Percentiles rank a stretch among this genome's conserved stretches.
Evolutionary conservation across 1,140 invertebrate genomes (phyloP).

Genomic region (Eubasilissa regina): DNA sequence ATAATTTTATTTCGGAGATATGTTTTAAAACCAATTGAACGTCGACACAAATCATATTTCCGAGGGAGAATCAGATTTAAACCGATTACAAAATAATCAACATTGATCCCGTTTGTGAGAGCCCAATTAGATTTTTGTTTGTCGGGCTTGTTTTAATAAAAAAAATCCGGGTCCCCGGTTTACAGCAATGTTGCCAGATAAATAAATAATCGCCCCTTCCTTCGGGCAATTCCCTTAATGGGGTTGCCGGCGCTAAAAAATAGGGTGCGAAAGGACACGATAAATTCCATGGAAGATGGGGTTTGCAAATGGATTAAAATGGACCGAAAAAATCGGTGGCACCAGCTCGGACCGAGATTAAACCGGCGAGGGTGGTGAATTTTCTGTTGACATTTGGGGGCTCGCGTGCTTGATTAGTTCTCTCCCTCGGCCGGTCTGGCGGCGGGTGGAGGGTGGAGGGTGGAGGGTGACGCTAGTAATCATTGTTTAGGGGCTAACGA

Average conservation of each 20-base stretch:
- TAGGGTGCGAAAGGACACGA: constrained; percentile 58
- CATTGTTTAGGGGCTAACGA: constrained; percentile 18
- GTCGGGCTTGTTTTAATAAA: constrained; percentile 40
- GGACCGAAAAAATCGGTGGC: constrained; percentile 53
- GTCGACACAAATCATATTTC: constrained; percentile 8
- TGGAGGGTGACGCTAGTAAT: neutral
- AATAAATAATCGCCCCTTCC: constrained; percentile 44
- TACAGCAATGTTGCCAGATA: constrained; percentile 34
- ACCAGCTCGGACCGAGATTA: constrained; percentile 37
- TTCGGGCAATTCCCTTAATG: constrained; percentile 58
- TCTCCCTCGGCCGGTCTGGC: neutral
- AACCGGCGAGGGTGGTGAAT: constrained; percentile 7
- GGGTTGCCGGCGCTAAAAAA: constrained; percentile 59
- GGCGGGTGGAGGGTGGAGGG: neutral
- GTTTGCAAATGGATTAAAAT: constrained; percentile 58
- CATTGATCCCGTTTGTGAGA: constrained; percentile 20
- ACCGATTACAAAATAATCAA: constrained; percentile 43
- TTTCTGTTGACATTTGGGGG: constrained; percentile 22
- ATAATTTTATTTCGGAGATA: no score
- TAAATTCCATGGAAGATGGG: constrained; percentile 53
- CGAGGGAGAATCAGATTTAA: constrained; percentile 18
- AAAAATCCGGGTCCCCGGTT: constrained; percentile 11
- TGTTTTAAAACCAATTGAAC: neutral
- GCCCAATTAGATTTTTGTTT: constrained; percentile 42
- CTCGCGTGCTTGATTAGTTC: constrained; percentile 15